Evolutionary conservation across 2,888 invertebrate species (phyloP), one percentile per base, ranked within the genome.

Genomic region (Hoplodrina ambigua): DNA sequence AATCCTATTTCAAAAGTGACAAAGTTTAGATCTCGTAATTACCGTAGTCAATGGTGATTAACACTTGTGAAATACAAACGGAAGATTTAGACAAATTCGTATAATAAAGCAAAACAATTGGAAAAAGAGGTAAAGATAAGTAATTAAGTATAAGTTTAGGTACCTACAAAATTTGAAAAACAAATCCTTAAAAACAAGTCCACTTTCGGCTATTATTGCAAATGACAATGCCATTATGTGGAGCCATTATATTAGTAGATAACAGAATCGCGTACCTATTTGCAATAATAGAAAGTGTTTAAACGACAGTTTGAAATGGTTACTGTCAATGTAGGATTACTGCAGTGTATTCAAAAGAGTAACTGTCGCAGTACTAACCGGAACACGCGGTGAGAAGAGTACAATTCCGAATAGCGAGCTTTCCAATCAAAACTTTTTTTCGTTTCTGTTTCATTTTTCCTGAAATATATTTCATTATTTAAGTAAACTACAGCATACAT

Each of bases 361-460:
- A 73, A 81, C 65, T 70, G 71, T 73, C 8, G 53, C 49, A 20
- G n/a, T 61, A 90, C 93, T 91, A 73, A 94, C 94, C 83, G 55
- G 33, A 88, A 84, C 75, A 87, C 71, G 15, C 86, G 86, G 46
- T 89, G 87, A 50, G 90, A 84, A 4, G 94, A 92, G 81, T 94
- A 95, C 17, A 94, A 83, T 83, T 90, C 91, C n/a, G 91, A 88
- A 77, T 95, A 95, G 44, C 95, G 91, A 19, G 88, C 86, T 86
- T 92, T 94, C 95, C 95, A 95, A 71, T 92, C 90, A 17, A 86
- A 88, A 80, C 90, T 82, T 79, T 87, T 90, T 57, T 81, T 88
- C 93, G 93, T 92, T 55, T 79, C 56, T 25, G 89, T 83, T 84
- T 91, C 89, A 25, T 77, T 62, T 77, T 89, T 89, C 82, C 94